These are phyloP conservation scores for Amphiduros pacificus DNA, from an alignment of 2,888 invertebrate genomes.

Conservation along the genomic window DNA sequence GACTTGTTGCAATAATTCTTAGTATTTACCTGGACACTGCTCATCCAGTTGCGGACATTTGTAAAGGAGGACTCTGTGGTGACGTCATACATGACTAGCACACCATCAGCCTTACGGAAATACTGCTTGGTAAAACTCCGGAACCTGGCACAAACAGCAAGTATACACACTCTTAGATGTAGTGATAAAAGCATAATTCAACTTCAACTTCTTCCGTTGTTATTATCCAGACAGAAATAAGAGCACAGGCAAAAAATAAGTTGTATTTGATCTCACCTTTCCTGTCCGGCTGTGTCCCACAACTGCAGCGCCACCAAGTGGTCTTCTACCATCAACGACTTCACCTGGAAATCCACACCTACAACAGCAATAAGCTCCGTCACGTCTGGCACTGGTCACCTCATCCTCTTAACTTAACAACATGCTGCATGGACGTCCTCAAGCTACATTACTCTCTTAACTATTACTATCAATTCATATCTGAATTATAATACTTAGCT, in stretches of 20 bases:
- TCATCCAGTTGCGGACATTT: conserved; percentile 63
- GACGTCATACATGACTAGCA: conserved; percentile 64
- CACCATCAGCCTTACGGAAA: conserved; percentile 66
- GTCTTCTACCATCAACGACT: conserved; percentile 56
- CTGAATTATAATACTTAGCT: no score
- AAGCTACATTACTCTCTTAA: no score
- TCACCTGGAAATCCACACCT: conserved; percentile 65
- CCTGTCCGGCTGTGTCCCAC: conserved; percentile 92
- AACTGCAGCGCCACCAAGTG: conserved; percentile 60
- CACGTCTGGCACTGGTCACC: no score
- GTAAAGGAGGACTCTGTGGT: conserved; percentile 63
- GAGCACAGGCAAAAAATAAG: neutral
- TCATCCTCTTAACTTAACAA: no score
- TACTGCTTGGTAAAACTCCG: conserved; percentile 66
- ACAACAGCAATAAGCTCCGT: conserved; percentile 11
- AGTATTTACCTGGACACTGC: conserved; percentile 52
- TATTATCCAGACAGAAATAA: neutral
- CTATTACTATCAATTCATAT: no score
- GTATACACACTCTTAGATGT: neutral
- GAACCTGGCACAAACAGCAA: conserved; percentile 53
- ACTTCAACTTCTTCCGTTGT: neutral
- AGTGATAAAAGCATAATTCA: no score
- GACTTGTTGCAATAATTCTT: neutral
- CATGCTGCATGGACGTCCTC: no score
- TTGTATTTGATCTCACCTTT: conserved; percentile 67